Percentiles rank a stretch among this genome's conserved stretches.
Conservation (phyloP, 2,113 vertebrate genomes). For the Xiphophorus maculatus region DNA sequence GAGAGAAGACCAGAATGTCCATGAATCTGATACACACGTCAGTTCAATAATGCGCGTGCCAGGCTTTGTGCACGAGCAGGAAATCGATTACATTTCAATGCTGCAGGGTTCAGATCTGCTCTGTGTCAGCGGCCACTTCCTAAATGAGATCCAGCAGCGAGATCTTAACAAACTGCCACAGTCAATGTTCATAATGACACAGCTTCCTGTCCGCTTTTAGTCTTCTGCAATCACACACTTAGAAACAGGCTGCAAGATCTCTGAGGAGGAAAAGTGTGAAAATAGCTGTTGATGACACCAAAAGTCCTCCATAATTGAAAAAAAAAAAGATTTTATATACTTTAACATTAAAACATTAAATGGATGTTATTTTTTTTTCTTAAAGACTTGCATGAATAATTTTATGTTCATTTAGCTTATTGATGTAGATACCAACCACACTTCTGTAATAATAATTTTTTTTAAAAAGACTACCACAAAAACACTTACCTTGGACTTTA, state of each 20-base stretch:
- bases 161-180: slow-evolving; percentile 1
- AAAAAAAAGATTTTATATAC: background rate
- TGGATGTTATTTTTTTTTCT: fast-evolving
- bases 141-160: slow-evolving; percentile 39
- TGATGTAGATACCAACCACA: background rate
- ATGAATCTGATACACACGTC: slow-evolving; percentile 13
- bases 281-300: slow-evolving; percentile 12
- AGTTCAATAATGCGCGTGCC: background rate
- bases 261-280: background rate
- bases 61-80: background rate
- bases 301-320: background rate
- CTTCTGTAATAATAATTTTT: background rate
- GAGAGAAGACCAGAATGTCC: slow-evolving; percentile 9
- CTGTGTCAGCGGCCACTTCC: slow-evolving; percentile 30
- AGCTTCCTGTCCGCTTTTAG: background rate
- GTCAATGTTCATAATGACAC: background rate
- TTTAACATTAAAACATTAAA: background rate
- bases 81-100: slow-evolving; percentile 32
- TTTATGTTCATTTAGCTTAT: background rate
- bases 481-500: slow-evolving; percentile 47
- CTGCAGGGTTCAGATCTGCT: slow-evolving; percentile 42
- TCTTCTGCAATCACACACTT: background rate
- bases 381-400: background rate
- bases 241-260: background rate
- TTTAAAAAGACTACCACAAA: background rate